phyloP scores from a whole-genome alignment of 2,113 vertebrate genomes.

The Herpailurus yagouaroundi region DNA sequence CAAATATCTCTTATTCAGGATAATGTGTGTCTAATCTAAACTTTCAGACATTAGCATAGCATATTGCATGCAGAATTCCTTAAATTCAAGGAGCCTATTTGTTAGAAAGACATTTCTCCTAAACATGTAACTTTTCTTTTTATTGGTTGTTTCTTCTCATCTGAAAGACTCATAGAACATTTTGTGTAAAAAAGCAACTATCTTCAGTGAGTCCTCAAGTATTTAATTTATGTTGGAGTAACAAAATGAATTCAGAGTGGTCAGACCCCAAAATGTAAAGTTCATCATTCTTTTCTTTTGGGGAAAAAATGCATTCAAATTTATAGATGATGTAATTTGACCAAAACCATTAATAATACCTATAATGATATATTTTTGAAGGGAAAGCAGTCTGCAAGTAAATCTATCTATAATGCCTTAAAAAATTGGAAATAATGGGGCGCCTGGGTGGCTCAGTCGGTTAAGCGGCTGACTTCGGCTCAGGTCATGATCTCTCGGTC shows the following conservation, averaged over 20 bases:
- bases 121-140: background rate
- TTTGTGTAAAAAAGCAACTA: background rate
- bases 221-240: constrained; percentile 42
- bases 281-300: background rate
- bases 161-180: background rate
- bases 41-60: background rate
- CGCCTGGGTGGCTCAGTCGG: too few species aligned
- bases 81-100: background rate
- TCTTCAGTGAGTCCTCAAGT: background rate
- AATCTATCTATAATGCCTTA: constrained; percentile 3
- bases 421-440: constrained; percentile 1
- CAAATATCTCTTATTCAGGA: background rate
- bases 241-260: background rate
- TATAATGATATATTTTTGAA: background rate
- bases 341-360: constrained; percentile 12
- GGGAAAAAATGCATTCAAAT: background rate
- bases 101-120: background rate
- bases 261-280: constrained; percentile 36
- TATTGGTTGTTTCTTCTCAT: background rate
- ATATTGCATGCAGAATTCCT: background rate
- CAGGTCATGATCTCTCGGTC: too few species aligned
- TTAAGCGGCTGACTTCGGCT: too few species aligned
- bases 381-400: background rate
- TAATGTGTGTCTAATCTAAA: background rate
- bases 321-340: constrained; percentile 27